These are phyloP conservation scores for Dicaeum eximium DNA, from an alignment of 2,113 vertebrate genomes.

Conservation along the genomic window DNA sequence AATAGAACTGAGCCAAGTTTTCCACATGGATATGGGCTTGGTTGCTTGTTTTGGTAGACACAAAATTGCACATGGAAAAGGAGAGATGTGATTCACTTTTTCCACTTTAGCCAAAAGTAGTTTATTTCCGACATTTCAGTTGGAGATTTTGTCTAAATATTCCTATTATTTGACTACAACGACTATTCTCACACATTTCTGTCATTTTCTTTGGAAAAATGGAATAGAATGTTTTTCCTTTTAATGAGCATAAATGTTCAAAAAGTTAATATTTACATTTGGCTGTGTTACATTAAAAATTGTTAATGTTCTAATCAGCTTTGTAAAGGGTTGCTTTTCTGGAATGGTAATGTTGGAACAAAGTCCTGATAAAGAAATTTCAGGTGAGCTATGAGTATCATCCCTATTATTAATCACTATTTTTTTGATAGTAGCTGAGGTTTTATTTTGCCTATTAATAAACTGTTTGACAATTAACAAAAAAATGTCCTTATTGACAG, in stretches of 20 bases:
- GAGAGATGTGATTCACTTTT: not conserved
- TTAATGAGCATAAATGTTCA: not conserved
- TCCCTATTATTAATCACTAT: not conserved
- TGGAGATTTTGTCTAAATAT: not conserved
- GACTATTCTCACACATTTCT: not conserved
- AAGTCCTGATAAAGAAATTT: not conserved
- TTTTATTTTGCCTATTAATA: not conserved
- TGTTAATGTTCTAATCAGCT: not conserved
- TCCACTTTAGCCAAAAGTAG: not conserved
- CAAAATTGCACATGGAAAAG: not conserved
- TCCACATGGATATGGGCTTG: not conserved
- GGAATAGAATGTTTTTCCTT: not conserved
- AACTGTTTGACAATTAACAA: not conserved
- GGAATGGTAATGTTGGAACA: not conserved
- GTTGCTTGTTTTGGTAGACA: not conserved
- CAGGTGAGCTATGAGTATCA: not conserved
- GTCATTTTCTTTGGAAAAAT: not conserved
- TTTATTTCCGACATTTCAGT: not conserved
- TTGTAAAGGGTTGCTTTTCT: not conserved
- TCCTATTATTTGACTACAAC: not conserved
- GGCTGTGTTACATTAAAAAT: not conserved
- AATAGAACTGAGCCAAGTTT: not conserved
- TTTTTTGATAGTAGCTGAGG: not conserved
- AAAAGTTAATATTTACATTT: not conserved
- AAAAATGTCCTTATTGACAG: conserved; percentile 53